A percentile compares a stretch with the other conserved stretches of the same genome.
These are phyloP conservation scores for Dendropsophus ebraccatus DNA, from an alignment of 2,113 vertebrate genomes.

Conservation along the genomic window DNA sequence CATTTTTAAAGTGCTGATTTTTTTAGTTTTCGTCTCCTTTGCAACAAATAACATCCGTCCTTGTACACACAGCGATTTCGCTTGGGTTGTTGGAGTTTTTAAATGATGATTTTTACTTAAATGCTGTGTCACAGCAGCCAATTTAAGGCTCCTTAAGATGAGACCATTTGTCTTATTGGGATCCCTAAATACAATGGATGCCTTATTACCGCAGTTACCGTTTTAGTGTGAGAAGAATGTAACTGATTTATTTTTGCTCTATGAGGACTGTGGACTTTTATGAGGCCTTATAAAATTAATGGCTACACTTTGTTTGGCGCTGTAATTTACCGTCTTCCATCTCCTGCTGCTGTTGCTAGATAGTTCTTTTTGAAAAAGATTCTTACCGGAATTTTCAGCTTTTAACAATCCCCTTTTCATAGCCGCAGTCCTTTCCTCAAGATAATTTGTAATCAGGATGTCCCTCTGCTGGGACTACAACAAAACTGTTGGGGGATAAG, in stretches of 20 bases:
- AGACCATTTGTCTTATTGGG: conserved; percentile 24
- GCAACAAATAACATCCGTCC: conserved; percentile 29
- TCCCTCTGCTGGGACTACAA: neutral
- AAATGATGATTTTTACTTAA: neutral
- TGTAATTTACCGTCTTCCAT: neutral
- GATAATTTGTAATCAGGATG: neutral
- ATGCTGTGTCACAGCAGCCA: neutral
- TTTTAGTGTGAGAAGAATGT: neutral
- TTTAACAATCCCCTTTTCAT: neutral
- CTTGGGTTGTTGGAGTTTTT: neutral
- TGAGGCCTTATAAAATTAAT: conserved; percentile 49
- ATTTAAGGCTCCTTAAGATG: conserved; percentile 19
- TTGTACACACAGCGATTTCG: conserved; percentile 26
- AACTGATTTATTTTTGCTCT: conserved; percentile 33
- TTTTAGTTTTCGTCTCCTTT: neutral
- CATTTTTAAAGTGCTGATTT: conserved; percentile 34
- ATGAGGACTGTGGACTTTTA: conserved; percentile 34
- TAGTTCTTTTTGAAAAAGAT: conserved; percentile 1
- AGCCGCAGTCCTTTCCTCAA: neutral
- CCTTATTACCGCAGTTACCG: conserved; percentile 8
- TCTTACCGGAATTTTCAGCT: neutral
- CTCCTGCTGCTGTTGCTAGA: neutral
- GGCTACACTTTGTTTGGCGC: conserved; percentile 29
- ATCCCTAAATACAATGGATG: conserved; percentile 1
- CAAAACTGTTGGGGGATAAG: too few relatives aligned